Evolutionary conservation across 2,797 vertebrate species (phyloP).

Genomic region (Antrozous pallidus): DNA sequence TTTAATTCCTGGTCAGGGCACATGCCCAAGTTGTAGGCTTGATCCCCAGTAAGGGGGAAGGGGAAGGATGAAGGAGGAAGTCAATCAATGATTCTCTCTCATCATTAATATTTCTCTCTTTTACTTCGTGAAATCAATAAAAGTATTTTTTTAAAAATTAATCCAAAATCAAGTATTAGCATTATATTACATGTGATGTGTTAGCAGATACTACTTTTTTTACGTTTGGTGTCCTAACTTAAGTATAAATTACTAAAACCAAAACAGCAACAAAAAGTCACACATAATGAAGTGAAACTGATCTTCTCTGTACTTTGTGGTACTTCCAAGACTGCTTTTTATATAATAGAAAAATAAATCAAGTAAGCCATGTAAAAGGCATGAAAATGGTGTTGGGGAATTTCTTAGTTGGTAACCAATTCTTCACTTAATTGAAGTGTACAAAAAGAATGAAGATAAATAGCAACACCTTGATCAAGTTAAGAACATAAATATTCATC

Average conservation of each 20-base stretch:
- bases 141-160: too few relatives aligned
- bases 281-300: background rate
- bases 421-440: background rate
- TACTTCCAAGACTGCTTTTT: background rate
- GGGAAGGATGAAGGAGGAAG: accelerated
- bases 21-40: too few relatives aligned
- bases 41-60: too few relatives aligned
- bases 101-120: too few relatives aligned
- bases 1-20: too few relatives aligned
- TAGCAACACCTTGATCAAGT: background rate
- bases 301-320: background rate
- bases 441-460: background rate
- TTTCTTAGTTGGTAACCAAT: background rate
- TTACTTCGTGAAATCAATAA: too few relatives aligned
- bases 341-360: background rate
- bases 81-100: too few relatives aligned
- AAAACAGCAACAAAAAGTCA: background rate
- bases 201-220: background rate
- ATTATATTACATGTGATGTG: background rate
- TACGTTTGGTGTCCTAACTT: background rate
- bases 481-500: conserved; percentile 1
- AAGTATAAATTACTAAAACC: background rate
- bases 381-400: background rate
- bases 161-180: background rate
- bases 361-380: background rate